Conservation (phyloP, 2,797 vertebrate species). For the Triplophysa yarkandensis region DNA sequence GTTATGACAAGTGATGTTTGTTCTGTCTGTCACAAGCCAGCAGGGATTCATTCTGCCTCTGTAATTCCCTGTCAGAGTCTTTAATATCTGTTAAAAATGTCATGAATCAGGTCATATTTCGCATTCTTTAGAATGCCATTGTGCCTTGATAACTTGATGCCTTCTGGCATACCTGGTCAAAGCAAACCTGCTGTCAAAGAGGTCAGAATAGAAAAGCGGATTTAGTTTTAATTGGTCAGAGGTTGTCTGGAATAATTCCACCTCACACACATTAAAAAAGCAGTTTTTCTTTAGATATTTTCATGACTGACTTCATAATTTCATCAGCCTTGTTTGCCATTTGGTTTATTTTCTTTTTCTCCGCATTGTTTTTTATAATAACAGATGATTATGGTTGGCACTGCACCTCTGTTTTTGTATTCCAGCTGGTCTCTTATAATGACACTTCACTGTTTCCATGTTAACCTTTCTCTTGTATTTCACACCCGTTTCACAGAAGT, state of each 20-base stretch:
- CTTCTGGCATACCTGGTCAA: not conserved
- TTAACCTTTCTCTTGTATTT: not conserved
- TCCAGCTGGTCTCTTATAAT: slow-evolving; percentile 1
- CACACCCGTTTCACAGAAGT: not conserved
- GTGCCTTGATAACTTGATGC: slow-evolving; percentile 1
- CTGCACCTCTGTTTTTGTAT: not conserved
- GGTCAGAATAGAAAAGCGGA: slow-evolving; percentile 14
- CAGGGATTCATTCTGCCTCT: not conserved
- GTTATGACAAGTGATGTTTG: slow-evolving; percentile 15
- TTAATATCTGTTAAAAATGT: slow-evolving; percentile 4
- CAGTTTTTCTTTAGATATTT: not conserved
- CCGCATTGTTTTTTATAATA: not conserved
- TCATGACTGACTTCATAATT: not conserved
- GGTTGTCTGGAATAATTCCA: not conserved
- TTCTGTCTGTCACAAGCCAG: slow-evolving; percentile 6
- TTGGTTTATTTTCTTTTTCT: not conserved
- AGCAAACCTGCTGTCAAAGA: slow-evolving; percentile 2
- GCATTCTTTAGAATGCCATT: not conserved
- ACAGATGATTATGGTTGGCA: slow-evolving; percentile 5
- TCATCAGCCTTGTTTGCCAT: not conserved
- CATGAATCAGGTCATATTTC: not conserved
- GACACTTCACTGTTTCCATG: slow-evolving; percentile 5
- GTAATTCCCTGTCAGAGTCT: not conserved
- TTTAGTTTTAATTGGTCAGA: slow-evolving; percentile 13
- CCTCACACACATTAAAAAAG: not conserved